These are phyloP conservation scores for Drosophila kambysellisi DNA, from an alignment of 2,888 invertebrate genomes.

Conservation along the genomic window DNA sequence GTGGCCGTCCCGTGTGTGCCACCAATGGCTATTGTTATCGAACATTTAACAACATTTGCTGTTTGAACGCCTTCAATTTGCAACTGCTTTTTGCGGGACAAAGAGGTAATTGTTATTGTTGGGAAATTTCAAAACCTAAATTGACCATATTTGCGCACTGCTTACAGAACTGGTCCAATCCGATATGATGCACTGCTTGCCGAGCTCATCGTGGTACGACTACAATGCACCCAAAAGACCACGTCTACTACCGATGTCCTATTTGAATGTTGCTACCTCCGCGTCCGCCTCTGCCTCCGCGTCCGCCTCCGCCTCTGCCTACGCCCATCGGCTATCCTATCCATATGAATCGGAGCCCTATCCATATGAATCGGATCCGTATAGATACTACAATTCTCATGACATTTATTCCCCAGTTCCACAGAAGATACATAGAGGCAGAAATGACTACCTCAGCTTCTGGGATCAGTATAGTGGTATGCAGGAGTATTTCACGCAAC, in stretches of 20 bases:
- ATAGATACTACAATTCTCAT: neutral
- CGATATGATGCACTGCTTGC: slow-evolving; percentile 32
- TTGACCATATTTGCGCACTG: neutral
- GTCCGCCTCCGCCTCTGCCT: neutral
- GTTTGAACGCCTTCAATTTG: slow-evolving; percentile 24
- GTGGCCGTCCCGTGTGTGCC: slow-evolving; percentile 39
- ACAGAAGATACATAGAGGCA: neutral
- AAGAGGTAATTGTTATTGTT: slow-evolving; percentile 14
- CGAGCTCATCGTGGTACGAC: slow-evolving; percentile 18
- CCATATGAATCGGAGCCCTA: slow-evolving; percentile 1
- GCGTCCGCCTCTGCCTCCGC: neutral
- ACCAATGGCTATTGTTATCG: slow-evolving; percentile 45
- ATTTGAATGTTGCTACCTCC: neutral
- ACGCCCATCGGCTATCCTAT: neutral
- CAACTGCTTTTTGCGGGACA: slow-evolving; percentile 28
- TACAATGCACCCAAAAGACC: slow-evolving; percentile 19
- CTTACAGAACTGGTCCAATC: slow-evolving; percentile 24
- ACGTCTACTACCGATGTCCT: neutral
- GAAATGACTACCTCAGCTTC: neutral
- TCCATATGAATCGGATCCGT: neutral
- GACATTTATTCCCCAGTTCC: slow-evolving; percentile 7
- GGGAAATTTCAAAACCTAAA: neutral
- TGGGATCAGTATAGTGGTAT: slow-evolving; percentile 9
- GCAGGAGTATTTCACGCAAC: neutral
- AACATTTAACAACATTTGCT: slow-evolving; percentile 29